Percentiles rank a stretch among this genome's conserved stretches.
Conservation (phyloP, 1,140 invertebrate species). For the Zaprionus ghesquierei region DNA sequence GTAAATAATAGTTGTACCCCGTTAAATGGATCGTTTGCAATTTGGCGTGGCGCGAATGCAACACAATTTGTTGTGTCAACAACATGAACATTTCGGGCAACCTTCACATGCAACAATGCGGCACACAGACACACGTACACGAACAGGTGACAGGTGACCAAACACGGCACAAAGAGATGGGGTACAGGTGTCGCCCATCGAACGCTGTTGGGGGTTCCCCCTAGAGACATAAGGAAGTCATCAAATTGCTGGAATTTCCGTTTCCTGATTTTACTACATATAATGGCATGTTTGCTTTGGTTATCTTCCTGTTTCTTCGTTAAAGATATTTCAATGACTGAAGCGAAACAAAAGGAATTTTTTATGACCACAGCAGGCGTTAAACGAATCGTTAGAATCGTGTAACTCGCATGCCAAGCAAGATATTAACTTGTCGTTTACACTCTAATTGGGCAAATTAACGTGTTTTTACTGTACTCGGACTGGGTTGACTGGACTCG, state of each 20-base stretch:
- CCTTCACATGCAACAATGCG: constrained; percentile 23
- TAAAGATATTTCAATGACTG: background rate
- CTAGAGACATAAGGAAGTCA: constrained; percentile 44
- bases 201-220: background rate
- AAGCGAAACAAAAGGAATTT: background rate
- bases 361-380: background rate
- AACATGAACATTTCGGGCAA: constrained; percentile 13
- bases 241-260: constrained; percentile 68
- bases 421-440: background rate
- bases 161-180: background rate
- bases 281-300: constrained; percentile 20
- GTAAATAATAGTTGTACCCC: background rate
- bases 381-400: background rate
- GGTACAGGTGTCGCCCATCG: background rate
- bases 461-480: background rate
- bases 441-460: background rate
- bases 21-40: constrained; percentile 14
- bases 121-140: background rate
- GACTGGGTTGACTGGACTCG: background rate
- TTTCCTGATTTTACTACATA: constrained; percentile 34
- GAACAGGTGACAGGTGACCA: constrained; percentile 6
- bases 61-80: constrained; percentile 19
- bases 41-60: constrained; percentile 2
- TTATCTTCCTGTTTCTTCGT: background rate
- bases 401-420: background rate